Percentiles rank a stretch among this genome's conserved stretches.
Conservation (phyloP, 2,797 vertebrate species). For the Miichthys miiuy region DNA sequence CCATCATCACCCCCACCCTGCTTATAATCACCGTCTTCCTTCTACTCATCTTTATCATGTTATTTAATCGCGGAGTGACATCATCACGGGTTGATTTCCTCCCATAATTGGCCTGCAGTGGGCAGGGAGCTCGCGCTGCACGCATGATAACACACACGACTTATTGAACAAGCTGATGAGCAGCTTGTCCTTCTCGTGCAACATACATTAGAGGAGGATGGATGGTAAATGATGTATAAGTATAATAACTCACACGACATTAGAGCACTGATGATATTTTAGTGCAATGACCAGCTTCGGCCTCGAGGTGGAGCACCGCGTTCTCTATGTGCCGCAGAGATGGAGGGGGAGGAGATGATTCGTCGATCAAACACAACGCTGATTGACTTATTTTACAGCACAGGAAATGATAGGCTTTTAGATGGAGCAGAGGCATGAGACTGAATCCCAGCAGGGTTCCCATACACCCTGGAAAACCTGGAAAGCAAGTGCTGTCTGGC, state of each 20-base stretch:
- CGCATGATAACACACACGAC: conserved; percentile 19
- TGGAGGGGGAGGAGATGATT: conserved; percentile 9
- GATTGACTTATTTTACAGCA: conserved; percentile 2
- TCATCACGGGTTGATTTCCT: conserved; percentile 6
- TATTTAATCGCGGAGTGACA: conserved; percentile 29
- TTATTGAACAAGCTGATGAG: conserved; percentile 16
- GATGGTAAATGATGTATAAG: conserved; percentile 16
- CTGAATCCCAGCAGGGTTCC: background rate
- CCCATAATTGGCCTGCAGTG: conserved; percentile 27
- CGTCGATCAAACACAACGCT: background rate
- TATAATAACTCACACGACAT: background rate
- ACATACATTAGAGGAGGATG: background rate
- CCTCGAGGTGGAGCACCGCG: conserved; percentile 13
- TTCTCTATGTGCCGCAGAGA: background rate
- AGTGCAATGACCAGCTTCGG: background rate
- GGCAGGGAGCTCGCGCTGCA: conserved; percentile 15
- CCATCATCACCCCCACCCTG: background rate
- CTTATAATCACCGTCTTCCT: background rate
- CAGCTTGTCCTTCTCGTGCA: conserved; percentile 10
- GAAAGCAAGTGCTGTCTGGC: too few species aligned
- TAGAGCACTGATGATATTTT: background rate
- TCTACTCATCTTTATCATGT: background rate
- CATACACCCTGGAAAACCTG: too few species aligned
- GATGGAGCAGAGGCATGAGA: background rate
- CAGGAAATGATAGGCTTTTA: background rate